Evolutionary conservation across 2,888 invertebrate genomes (phyloP), one percentile per base, ranked within the genome.

Genomic region (Hirudinaria manillensis): DNA sequence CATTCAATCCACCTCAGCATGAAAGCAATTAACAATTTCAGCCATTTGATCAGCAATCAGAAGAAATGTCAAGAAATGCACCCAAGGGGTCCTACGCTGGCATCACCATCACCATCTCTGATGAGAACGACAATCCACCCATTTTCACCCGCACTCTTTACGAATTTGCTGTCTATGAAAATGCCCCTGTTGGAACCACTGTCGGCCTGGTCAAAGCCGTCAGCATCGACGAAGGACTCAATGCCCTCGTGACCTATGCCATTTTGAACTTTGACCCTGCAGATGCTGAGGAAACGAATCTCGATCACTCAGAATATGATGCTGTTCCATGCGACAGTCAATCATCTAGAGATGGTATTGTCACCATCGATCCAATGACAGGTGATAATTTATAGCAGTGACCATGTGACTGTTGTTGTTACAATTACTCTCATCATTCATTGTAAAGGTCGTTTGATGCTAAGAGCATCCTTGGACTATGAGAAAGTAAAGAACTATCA

Each of bases 171-270:
- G 61, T 61, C 10, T 29, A 1, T 2, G 61, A 61, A 61, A 29
- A 61, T 29, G 19, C 61, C 61, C 7, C 24, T 61, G 24, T 61
- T 24, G 61, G 29, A 27, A 27, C 61, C 4, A 61, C 61, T 10
- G 10, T 61, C 19, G 61, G 61, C 61, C 24, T 29, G 24, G 24
- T 61, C 10, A 61, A 61, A 19, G 61, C 61, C 21, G 29, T 61
- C 24, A 61, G 61, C 29, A 61, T 61, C 21, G 61, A 61, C n/a
- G 61, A 61, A 61, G 61, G 61, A 4, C 29, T 61, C 24, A 61
- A 61, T 61, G 61, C 61, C 19, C 61, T 61, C 21, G 61, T 61
- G 24, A 61, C 61, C 61, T 61, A 61, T 10, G 24, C 61, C 24
- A 24, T 61, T 24, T 24, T 61, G 61, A 61, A 61, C 29, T n/a